A percentile compares a stretch with the other conserved stretches of the same genome.
phyloP scores from a whole-genome alignment of 2,113 vertebrate species.

The Campylorhamphus procurvoides region DNA sequence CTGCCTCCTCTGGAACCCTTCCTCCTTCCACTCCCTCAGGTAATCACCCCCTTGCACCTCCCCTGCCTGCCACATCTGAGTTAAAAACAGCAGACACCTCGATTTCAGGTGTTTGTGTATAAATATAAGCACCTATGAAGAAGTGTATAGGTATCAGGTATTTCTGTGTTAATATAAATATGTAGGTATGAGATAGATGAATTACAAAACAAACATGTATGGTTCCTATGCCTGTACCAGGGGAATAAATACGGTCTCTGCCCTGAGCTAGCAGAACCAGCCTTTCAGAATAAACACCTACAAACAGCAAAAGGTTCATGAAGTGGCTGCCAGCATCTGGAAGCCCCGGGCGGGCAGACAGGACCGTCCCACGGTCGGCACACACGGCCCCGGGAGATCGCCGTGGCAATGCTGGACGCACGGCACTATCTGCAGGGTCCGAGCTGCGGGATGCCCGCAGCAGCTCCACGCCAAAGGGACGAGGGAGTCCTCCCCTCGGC shows the following conservation, averaged over 20 bases:
- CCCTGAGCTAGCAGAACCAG: not conserved
- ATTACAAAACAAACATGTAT: no score
- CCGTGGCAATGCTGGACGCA: no score
- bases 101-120: not conserved
- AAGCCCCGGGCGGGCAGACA: not conserved
- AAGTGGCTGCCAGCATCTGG: no score
- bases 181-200: accelerated
- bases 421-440: accelerated
- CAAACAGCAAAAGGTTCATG: not conserved
- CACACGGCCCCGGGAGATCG: accelerated
- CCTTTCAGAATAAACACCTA: not conserved
- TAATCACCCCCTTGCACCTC: not conserved
- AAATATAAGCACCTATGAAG: not conserved
- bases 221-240: accelerated
- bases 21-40: not conserved
- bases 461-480: not conserved
- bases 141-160: accelerated
- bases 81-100: not conserved
- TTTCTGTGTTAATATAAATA: not conserved
- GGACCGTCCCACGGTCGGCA: accelerated
- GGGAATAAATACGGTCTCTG: accelerated
- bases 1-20: not conserved
- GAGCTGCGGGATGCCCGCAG: accelerated
- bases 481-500: not conserved
- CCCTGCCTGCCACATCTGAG: not conserved